Evolutionary conservation across 1,140 invertebrate species (phyloP), one percentile per base, ranked within the genome.

Genomic region (Drosophila sucinea): DNA sequence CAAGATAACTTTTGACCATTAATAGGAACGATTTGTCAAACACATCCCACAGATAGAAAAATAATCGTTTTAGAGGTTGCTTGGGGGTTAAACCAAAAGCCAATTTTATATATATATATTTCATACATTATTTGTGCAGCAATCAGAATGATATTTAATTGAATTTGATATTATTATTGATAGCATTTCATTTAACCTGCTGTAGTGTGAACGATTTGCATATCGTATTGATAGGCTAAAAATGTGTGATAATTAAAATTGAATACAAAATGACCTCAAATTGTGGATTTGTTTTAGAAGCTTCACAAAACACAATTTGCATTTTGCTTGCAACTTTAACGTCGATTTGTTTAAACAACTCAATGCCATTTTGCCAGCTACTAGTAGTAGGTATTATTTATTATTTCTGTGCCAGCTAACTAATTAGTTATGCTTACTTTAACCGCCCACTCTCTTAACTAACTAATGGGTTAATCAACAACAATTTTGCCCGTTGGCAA

Each of bases 111-210:
- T 4, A 51, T 5, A 23, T 38, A 38, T 1, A 38, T 38, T 38
- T 10, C 11, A 72, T 23, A 35, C 44, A 47, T 40, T 62, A 63
- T 41, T 76, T 69, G 10, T 60, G 5, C 56, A 47, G 40, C 23
- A 33, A 62, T 76, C 57, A 58, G 56, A 7, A 27, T 27, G 41
- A 33, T 27, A 75, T 55, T 76, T 69, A 69, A 76, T 76, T 76
- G 35, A 76, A 64, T 76, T 76, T 25, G 8, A 63, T 60, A 63
- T 63, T 17, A 70, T 60, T 60, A 64, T 58, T 69, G 73, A 76
- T 64, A 11, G 38, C 29, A 30, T 69, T 55, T 76, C 41, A 17
- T 41, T 30, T 47, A 57, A 67, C 30, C 47, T 57, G 35, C 7
- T 51, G 54, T 25, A 44, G 35, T 38, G 47, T 65, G 25, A 60